Percentiles rank a stretch among this genome's conserved stretches.
Conservation (phyloP, 23 tunicate genomes). For the Styela clava region DNA sequence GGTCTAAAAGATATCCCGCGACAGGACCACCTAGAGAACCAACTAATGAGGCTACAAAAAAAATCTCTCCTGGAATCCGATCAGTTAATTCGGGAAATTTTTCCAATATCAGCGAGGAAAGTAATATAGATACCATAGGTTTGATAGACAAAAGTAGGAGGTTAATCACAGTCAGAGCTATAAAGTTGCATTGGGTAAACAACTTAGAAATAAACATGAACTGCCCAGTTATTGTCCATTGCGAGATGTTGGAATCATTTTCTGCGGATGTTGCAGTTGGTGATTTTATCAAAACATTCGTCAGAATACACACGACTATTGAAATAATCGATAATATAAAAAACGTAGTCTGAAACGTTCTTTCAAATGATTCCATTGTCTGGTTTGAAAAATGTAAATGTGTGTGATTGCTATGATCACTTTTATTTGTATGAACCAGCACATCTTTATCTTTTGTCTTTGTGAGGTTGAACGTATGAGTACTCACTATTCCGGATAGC, state of each 20-base stretch:
- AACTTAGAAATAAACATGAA: not conserved
- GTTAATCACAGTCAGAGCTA: not conserved
- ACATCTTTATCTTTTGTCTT: no score
- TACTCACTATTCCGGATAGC: not conserved
- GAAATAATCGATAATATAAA: not conserved
- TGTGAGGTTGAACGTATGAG: not conserved
- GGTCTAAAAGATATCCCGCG: conserved; percentile 2
- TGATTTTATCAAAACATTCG: not conserved
- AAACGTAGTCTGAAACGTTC: not conserved
- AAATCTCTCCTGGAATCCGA: not conserved
- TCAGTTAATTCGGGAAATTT: not conserved
- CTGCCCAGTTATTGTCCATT: not conserved
- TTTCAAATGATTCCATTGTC: not conserved
- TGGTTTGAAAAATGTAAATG: not conserved
- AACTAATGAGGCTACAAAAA: conserved; percentile 7
- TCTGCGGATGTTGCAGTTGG: not conserved
- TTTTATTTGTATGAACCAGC: no score
- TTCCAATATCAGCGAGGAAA: not conserved
- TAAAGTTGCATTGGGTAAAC: not conserved
- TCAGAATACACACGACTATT: not conserved
- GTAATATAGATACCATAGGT: not conserved
- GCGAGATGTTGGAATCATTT: not conserved
- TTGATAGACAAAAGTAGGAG: not conserved
- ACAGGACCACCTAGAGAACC: not conserved
- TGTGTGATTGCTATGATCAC: no score